Evolutionary conservation across 2,888 invertebrate species (phyloP), one percentile per base, ranked within the genome.

Genomic region (Nomada ferruginata): DNA sequence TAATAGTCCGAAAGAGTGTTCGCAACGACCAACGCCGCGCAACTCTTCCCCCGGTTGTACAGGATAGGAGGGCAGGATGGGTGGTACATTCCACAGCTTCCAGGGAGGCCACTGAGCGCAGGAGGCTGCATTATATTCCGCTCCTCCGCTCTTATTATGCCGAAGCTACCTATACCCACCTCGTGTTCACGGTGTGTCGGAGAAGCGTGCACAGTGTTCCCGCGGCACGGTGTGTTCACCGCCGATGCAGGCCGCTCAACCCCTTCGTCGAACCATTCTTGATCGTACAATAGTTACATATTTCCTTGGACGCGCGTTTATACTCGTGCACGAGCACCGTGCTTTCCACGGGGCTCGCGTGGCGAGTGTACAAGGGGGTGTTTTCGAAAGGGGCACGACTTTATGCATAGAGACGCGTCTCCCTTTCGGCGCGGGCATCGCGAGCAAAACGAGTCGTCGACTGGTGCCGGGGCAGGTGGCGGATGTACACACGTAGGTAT

Each of bases 81-180:
- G 87, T 88, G 87, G 89, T 86, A 88, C 89, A 91, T 91, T 91
- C 91, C 92, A 85, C 85, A 85, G 89, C 89, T 89, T 88, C 87
- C 87, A 88, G 84, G 85, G 88, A 88, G 89, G 84, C 87, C 86
- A 85, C 82, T 55, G 79, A 83, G 78, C 82, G 82, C 69, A 81
- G 83, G 85, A 78, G 84, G 86, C 85, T 89, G 88, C 85, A 86
- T 89, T 88, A 84, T 85, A 83, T 85, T 85, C 85, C 81, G 66
- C 88, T 89, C 89, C 85, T 85, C 90, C 87, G 87, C 84, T 89
- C 89, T 89, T 88, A 88, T 89, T 89, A 86, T 84, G 79, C 87
- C 85, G 72, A 77, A 78, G 81, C 86, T 83, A 82, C 73, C 82
- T 72, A 72, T 59, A 75, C 71, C 57, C 70, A 68, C 59, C 73